phyloP scores from a whole-genome alignment of 2,797 vertebrate species.

The Pseudocheirus occidentalis region DNA sequence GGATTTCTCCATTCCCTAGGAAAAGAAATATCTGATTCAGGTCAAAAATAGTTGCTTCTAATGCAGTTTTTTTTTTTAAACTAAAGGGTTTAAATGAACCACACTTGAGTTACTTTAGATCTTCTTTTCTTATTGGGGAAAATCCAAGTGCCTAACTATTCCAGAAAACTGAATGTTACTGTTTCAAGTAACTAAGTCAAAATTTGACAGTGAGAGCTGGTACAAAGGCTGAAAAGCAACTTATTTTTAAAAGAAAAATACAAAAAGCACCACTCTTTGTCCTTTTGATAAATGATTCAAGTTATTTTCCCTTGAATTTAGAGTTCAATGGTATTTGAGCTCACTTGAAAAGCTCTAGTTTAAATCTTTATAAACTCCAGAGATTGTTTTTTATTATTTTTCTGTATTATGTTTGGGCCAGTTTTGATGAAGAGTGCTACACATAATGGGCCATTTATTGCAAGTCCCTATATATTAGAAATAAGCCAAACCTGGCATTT shows the following conservation, averaged over 20 bases:
- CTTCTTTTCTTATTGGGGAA: slow-evolving; percentile 27
- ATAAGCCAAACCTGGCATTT: slow-evolving; percentile 62
- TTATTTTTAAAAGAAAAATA: slow-evolving; percentile 2
- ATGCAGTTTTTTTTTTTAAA: background rate
- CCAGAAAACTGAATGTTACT: background rate
- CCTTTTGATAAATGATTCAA: slow-evolving; percentile 24
- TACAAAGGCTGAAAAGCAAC: background rate
- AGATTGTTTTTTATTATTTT: slow-evolving; percentile 75
- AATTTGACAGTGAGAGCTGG: background rate
- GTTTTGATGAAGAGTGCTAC: slow-evolving; percentile 53
- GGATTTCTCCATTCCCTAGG: background rate
- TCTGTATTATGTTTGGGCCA: slow-evolving; percentile 67
- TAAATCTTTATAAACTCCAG: slow-evolving; percentile 67
- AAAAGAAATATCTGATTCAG: background rate
- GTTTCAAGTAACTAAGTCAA: slow-evolving; percentile 31
- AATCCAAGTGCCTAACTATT: background rate
- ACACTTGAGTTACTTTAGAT: slow-evolving; percentile 35
- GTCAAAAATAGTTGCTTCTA: slow-evolving; percentile 13
- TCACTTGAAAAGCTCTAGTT: slow-evolving; percentile 22
- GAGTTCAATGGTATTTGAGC: slow-evolving; percentile 43
- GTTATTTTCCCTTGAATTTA: slow-evolving; percentile 51
- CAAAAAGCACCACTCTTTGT: background rate
- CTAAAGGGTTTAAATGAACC: slow-evolving; percentile 33
- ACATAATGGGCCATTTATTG: slow-evolving; percentile 63
- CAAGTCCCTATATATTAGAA: slow-evolving; percentile 71